A percentile compares a stretch with the other conserved stretches of the same genome.
Conservation (phyloP, 2,888 invertebrate species). For the Norana najaformis region DNA sequence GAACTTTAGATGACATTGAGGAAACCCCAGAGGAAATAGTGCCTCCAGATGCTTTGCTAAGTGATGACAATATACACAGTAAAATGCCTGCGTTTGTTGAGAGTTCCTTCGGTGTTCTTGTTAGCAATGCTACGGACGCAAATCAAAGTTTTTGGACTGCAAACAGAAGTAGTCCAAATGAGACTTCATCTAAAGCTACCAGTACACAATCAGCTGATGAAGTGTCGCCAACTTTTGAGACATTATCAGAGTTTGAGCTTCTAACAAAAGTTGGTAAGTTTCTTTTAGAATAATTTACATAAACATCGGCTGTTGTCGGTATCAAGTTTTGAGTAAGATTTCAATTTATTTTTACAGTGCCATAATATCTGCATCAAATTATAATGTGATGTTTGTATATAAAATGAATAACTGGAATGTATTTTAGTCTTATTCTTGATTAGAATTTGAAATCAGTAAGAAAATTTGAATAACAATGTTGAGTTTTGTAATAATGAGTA, state of each 20-base stretch:
- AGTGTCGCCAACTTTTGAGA: neutral
- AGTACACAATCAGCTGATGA: neutral
- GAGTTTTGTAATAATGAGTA: neutral
- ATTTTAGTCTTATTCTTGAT: neutral
- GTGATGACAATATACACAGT: neutral
- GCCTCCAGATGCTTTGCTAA: neutral
- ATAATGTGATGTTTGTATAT: too few relatives aligned
- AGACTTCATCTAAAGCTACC: neutral
- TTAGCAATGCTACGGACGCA: neutral
- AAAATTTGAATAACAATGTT: neutral
- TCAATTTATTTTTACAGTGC: neutral
- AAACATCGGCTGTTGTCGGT: neutral
- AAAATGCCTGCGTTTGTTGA: neutral
- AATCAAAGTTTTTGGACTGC: constrained; percentile 9
- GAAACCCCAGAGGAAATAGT: neutral
- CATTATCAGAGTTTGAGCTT: constrained; percentile 66
- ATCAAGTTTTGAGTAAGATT: neutral
- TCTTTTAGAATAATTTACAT: neutral
- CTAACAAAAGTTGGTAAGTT: constrained; percentile 68
- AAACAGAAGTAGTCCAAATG: neutral
- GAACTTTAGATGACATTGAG: neutral
- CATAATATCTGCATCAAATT: neutral
- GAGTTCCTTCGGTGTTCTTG: neutral
- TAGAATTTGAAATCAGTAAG: neutral
- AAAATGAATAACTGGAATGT: neutral